phyloP scores from a whole-genome alignment of 2,888 invertebrate species.

The Drosophila paranaensis region DNA sequence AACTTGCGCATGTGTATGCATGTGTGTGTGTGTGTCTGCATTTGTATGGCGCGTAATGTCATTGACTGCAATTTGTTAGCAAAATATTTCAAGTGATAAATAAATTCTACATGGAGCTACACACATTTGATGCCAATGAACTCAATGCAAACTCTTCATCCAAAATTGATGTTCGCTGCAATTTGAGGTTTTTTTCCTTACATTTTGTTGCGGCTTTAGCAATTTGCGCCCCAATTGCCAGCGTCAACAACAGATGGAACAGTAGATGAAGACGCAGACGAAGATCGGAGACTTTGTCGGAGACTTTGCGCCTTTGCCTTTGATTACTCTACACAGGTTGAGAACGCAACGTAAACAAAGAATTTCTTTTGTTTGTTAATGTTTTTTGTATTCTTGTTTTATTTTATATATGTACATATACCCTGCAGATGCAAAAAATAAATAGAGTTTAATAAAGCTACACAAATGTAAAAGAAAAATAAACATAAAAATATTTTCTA shows the following conservation, averaged over 20 bases:
- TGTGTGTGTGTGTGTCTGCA: slow-evolving; percentile 17
- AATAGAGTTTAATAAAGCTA: neutral
- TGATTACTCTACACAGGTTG: slow-evolving; percentile 63
- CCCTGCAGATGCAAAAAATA: neutral
- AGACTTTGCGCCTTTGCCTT: slow-evolving; percentile 15
- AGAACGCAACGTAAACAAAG: slow-evolving; percentile 69
- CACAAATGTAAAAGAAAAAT: neutral
- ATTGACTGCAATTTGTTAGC: slow-evolving; percentile 82
- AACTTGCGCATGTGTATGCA: slow-evolving; percentile 10
- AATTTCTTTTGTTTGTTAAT: slow-evolving; percentile 72
- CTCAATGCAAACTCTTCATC: slow-evolving; percentile 48
- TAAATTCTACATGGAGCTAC: slow-evolving; percentile 63
- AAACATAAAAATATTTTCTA: no score
- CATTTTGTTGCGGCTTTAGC: slow-evolving; percentile 40
- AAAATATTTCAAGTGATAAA: slow-evolving; percentile 78
- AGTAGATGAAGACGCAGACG: slow-evolving; percentile 4
- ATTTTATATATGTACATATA: neutral
- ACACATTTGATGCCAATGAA: slow-evolving; percentile 66
- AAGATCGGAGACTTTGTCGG: slow-evolving; percentile 1
- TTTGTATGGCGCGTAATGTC: slow-evolving; percentile 61
- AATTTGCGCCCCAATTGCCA: slow-evolving; percentile 72
- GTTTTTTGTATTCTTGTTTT: slow-evolving; percentile 6
- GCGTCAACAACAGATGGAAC: slow-evolving; percentile 27
- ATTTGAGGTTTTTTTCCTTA: slow-evolving; percentile 20
- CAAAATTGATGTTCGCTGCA: slow-evolving; percentile 51